Conservation (phyloP, 2,113 vertebrate species). For the Mola mola region DNA sequence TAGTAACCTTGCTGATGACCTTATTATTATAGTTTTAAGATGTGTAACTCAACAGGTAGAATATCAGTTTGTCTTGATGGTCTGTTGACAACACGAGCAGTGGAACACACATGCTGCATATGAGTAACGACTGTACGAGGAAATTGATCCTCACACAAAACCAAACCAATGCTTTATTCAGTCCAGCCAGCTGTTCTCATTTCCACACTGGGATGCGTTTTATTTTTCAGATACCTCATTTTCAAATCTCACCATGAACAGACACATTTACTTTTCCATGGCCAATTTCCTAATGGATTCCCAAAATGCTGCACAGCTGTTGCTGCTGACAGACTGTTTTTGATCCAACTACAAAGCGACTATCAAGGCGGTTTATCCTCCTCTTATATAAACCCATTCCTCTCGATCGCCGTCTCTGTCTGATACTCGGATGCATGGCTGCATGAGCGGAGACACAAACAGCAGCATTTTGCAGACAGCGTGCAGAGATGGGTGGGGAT, state of each 20-base stretch:
- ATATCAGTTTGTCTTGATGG: no score
- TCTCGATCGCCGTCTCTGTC: no score
- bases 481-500: constrained; percentile 17
- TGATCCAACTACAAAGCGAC: background rate
- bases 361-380: no score
- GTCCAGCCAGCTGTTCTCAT: background rate
- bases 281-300: constrained; percentile 3
- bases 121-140: no score
- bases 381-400: no score
- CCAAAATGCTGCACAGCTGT: constrained; percentile 22
- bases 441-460: constrained; percentile 8
- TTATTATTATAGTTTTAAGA: no score
- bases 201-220: background rate
- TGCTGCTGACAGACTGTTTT: background rate
- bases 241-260: background rate
- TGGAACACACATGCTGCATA: no score
- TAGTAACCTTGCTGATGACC: no score
- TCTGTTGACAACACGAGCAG: no score
- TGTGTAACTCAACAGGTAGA: no score
- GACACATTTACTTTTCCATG: constrained; percentile 3
- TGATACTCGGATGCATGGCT: no score
- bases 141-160: background rate
- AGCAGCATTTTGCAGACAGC: constrained; percentile 2
- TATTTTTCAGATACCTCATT: background rate
- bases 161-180: background rate